A percentile compares a stretch with the other conserved stretches of the same genome.
Conservation (phyloP, 2,797 vertebrate genomes). For the Threskiornis aethiopicus region DNA sequence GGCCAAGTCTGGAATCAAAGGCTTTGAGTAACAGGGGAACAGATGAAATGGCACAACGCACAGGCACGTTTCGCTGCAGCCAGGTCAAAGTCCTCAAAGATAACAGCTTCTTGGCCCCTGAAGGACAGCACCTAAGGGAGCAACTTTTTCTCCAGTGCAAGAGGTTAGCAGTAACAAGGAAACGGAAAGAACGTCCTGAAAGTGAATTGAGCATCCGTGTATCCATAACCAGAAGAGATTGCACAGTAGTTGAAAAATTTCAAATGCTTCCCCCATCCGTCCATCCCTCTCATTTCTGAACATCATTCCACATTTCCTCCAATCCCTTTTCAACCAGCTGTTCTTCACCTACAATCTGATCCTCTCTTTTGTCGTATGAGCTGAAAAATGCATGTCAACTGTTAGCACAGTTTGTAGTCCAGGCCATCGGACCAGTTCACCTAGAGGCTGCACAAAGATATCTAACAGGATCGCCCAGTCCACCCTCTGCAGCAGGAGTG, state of each 20-base stretch:
- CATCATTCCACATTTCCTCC: not conserved
- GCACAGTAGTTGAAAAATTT: not conserved
- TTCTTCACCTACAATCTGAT: not conserved
- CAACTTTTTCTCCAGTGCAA: not conserved
- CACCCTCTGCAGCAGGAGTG: not conserved
- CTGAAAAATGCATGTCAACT: rapidly evolving
- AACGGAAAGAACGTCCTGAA: not conserved
- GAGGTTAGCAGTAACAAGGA: not conserved
- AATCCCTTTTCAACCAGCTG: not conserved
- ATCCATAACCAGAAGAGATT: not conserved
- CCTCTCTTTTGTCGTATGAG: not conserved
- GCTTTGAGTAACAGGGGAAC: not conserved
- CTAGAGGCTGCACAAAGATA: not conserved
- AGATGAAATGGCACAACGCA: not conserved
- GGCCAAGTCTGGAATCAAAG: not conserved
- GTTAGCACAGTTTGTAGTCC: too few relatives aligned
- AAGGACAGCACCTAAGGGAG: not conserved
- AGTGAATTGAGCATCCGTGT: not conserved
- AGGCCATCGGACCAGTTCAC: not conserved
- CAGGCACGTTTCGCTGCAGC: not conserved
- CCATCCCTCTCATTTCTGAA: not conserved
- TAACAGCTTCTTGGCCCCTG: not conserved
- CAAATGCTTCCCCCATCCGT: not conserved
- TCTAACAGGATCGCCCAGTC: not conserved
- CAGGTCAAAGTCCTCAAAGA: not conserved